Evolutionary conservation across 2,888 invertebrate genomes (phyloP).

Genomic region (Andrena trimmerana): DNA sequence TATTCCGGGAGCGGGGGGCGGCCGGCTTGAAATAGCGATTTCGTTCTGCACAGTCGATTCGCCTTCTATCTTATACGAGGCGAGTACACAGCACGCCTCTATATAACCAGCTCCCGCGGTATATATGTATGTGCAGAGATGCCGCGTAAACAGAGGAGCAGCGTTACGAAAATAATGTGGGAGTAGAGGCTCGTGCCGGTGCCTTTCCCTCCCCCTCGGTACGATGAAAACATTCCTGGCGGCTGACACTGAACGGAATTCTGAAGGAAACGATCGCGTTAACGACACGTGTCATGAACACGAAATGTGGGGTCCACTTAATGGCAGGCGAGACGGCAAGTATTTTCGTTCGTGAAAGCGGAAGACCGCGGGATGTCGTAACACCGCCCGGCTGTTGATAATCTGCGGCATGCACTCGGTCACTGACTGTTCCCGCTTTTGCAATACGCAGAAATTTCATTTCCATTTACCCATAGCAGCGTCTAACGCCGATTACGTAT

Average conservation of each 20-base stretch:
- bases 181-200: slow-evolving; percentile 40
- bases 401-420: slow-evolving; percentile 4
- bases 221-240: slow-evolving; percentile 56
- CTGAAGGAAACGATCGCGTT: slow-evolving; percentile 39
- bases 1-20: background rate
- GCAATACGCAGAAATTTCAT: too few relatives aligned
- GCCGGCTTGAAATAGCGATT: slow-evolving; percentile 6
- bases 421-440: background rate
- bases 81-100: slow-evolving; percentile 6
- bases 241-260: slow-evolving; percentile 46
- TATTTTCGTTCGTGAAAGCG: slow-evolving; percentile 44
- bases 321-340: slow-evolving; percentile 14
- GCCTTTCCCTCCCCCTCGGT: slow-evolving; percentile 28
- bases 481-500: too few relatives aligned
- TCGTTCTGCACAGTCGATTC: slow-evolving; percentile 15
- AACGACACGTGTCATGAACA: slow-evolving; percentile 45
- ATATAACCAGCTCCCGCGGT: slow-evolving; percentile 17
- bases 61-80: background rate
- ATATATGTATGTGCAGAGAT: slow-evolving; percentile 46
- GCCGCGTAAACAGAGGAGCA: slow-evolving; percentile 62
- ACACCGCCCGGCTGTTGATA: slow-evolving; percentile 12
- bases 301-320: slow-evolving; percentile 6
- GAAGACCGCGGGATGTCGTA: slow-evolving; percentile 45
- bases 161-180: slow-evolving; percentile 69
- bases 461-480: too few relatives aligned